Base-by-base conservation (phyloP, 2,888 invertebrate genomes). In the Tineola bisselliella region DNA sequence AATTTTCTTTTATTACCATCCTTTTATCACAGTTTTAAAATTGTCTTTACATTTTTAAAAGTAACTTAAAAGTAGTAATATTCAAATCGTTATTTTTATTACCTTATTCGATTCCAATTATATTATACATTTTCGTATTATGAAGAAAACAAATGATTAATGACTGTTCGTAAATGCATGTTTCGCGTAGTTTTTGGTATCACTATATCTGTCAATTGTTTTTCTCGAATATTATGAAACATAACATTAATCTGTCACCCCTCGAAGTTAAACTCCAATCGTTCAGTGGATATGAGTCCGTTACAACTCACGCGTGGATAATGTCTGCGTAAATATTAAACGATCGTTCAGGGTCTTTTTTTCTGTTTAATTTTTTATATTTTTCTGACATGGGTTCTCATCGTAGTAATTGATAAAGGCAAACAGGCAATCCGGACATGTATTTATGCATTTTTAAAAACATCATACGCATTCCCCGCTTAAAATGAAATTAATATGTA, bases 381-480 rank as follows among this genome's bases (percentile, higher is more conserved):
- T 77, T 76, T 61, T 82, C 76, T 75, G 74, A 74, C 76, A 72
- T 70, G 70, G 72, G 69, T 70, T 70, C 72, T 70, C 70, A 67
- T 70, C 75, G 79, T 15, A 30, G 54, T 84, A 82, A 84, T 82
- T 84, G 84, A 83, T 84, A 81, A 83, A 82, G 81, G 84, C 77
- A 74, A 73, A 67, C 69, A 68, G 68, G 67, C 72, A 68, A 70
- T 67, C 74, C 79, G 78, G 79, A 80, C 82, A 81, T 84, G 81
- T 81, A 84, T 84, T 83, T 82, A 84, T 80, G 77, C 74, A 78
- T 75, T 76, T 84, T 84, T 83, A 84, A 84, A 83, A 80, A 82
- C 79, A 77, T 76, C 75, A 76, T 73, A 75, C 75, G 72, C 69
- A 19, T 13, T 6, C 11, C 19, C 38, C 11, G 33, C 18, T 43